Evolutionary conservation across 2,888 invertebrate species (phyloP).

Genomic region (Drosophila macrothrix): DNA sequence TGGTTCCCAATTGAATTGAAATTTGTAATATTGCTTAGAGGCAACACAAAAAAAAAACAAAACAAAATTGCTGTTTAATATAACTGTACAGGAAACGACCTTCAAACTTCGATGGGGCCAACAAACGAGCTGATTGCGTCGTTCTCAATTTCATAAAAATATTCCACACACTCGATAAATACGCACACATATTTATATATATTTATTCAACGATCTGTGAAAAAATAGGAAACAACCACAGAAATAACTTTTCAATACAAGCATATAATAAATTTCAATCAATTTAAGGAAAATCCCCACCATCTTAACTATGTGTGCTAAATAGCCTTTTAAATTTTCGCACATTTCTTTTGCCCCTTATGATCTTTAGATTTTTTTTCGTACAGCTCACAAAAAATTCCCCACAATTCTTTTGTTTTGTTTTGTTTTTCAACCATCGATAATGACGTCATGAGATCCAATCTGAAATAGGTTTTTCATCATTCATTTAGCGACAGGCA

Average conservation of each 20-base stretch:
- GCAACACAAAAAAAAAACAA: not conserved
- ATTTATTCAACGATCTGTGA: slow-evolving; percentile 11
- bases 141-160: slow-evolving; percentile 31
- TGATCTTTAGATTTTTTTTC: not conserved
- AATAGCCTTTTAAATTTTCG: not conserved
- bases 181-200: not conserved
- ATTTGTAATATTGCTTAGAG: slow-evolving; percentile 50
- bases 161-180: slow-evolving; percentile 16
- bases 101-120: slow-evolving; percentile 55
- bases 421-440: slow-evolving; percentile 35
- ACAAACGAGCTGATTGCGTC: slow-evolving; percentile 47
- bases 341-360: slow-evolving; percentile 4
- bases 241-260: not conserved
- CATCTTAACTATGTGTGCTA: not conserved
- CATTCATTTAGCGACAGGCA: slow-evolving; percentile 28
- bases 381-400: slow-evolving; percentile 20
- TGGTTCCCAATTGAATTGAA: slow-evolving; percentile 63
- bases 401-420: slow-evolving; percentile 21
- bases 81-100: slow-evolving; percentile 57
- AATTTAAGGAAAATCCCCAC: not conserved
- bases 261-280: not conserved
- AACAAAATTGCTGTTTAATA: slow-evolving; percentile 40
- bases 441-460: slow-evolving; percentile 40
- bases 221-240: slow-evolving; percentile 6
- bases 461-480: slow-evolving; percentile 43